These are phyloP conservation scores for Chouioia cunea DNA, from an alignment of 2,888 invertebrate genomes.

Conservation along the genomic window DNA sequence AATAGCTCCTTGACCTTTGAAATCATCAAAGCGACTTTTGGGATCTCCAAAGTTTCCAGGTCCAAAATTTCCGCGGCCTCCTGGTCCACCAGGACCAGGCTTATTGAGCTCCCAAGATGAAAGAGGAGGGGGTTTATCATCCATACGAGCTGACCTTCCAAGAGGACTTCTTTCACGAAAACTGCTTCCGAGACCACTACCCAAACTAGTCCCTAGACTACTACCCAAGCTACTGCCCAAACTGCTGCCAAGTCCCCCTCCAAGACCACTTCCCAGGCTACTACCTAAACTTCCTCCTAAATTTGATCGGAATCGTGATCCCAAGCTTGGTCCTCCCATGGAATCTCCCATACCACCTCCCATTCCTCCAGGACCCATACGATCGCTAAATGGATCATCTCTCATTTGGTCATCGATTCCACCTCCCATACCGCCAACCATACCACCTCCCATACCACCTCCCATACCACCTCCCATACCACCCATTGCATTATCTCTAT, in stretches of 20 bases:
- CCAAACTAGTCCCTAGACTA: slow-evolving; percentile 27
- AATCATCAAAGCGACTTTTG: slow-evolving; percentile 60
- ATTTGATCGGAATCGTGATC: slow-evolving; percentile 32
- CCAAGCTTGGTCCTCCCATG: slow-evolving; percentile 18
- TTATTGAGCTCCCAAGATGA: slow-evolving; percentile 50
- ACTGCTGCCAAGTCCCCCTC: slow-evolving; percentile 9
- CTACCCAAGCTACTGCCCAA: slow-evolving; percentile 30
- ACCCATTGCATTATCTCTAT: slow-evolving; percentile 51
- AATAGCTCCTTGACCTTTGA: slow-evolving; percentile 54
- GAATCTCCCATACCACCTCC: slow-evolving; percentile 12
- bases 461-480: slow-evolving; percentile 41
- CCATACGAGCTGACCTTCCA: slow-evolving; percentile 51
- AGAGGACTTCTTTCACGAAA: slow-evolving; percentile 66
- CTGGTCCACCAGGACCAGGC: slow-evolving; percentile 42
- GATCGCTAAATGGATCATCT: slow-evolving; percentile 27
- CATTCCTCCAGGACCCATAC: slow-evolving; percentile 29
- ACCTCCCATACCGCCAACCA: slow-evolving; percentile 39
- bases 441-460: slow-evolving; percentile 33
- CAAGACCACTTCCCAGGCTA: slow-evolving; percentile 9
- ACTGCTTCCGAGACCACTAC: slow-evolving; percentile 51
- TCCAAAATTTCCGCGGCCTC: slow-evolving; percentile 51
- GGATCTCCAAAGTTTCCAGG: slow-evolving; percentile 56
- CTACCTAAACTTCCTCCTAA: slow-evolving; percentile 15
- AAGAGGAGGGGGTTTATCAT: slow-evolving; percentile 47
- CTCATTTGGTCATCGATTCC: slow-evolving; percentile 13